These are phyloP conservation scores for Lagopus muta DNA, from an alignment of 2,113 vertebrate genomes.

Conservation along the genomic window DNA sequence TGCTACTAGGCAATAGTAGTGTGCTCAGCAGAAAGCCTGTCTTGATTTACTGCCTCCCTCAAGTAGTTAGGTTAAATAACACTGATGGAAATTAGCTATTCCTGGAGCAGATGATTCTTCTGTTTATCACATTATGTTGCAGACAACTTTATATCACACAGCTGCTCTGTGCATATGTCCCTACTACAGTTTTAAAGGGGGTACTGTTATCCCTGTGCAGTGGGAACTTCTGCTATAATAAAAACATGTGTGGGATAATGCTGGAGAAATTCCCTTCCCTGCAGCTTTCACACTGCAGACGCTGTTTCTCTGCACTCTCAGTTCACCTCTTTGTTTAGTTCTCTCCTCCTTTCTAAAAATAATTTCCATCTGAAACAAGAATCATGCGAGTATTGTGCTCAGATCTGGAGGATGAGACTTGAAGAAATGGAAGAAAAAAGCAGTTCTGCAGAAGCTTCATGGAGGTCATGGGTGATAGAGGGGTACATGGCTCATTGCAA, in stretches of 20 bases:
- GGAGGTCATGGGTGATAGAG: not conserved
- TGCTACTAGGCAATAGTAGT: not conserved
- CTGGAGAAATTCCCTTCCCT: conserved; percentile 61
- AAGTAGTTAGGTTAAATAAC: conserved; percentile 56
- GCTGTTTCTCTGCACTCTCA: not conserved
- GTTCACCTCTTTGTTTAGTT: not conserved
- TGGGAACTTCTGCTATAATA: conserved; percentile 57
- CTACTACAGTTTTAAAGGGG: conserved; percentile 47
- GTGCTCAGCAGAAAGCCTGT: conserved; percentile 27
- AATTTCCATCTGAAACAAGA: conserved; percentile 9
- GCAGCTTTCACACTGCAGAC: conserved; percentile 32
- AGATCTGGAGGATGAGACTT: not conserved
- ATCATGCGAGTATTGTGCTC: not conserved
- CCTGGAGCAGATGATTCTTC: conserved; percentile 58
- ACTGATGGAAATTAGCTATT: conserved; percentile 35
- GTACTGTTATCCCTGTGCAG: conserved; percentile 23
- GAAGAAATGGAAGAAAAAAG: not conserved
- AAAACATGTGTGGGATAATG: conserved; percentile 60
- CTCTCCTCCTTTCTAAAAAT: conserved; percentile 32
- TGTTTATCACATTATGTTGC: conserved; percentile 43
- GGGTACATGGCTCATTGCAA: not conserved
- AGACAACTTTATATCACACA: conserved; percentile 54
- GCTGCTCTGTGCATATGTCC: conserved; percentile 57
- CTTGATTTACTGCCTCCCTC: conserved; percentile 24
- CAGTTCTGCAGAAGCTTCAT: not conserved